Evolutionary conservation across 2,888 invertebrate genomes (phyloP), one percentile per base, ranked within the genome.

Genomic region (Lycia hirtaria): DNA sequence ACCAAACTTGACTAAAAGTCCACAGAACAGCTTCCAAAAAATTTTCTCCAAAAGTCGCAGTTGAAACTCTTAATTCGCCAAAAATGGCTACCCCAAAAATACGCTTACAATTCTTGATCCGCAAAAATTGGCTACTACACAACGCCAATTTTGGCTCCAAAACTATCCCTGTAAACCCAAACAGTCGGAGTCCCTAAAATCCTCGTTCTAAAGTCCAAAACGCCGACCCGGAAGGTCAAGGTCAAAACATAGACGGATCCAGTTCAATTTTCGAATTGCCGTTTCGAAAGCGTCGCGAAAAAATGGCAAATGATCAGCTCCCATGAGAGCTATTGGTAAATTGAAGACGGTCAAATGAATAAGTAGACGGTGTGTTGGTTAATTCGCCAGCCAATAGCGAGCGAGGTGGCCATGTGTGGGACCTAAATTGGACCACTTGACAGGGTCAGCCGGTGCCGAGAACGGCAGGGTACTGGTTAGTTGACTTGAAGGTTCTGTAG

Each of bases 371-470:
- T 83, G 85, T 83, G 81, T 79, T 78, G 76, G 40, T 19, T 89
- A 88, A 92, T 84, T 85, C 78, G 64, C 78, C 72, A 81, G 71
- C 91, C 91, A 92, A 92, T 91, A 57, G 85, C 67, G 68, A 63
- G 68, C 64, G 70, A 73, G 72, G 68, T 62, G 64, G 59, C 66
- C 68, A 64, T 70, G 77, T 73, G 76, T 79, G 76, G 80, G 78
- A 74, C 82, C 67, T 60, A 73, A 89, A 90, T 89, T 91, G 84
- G 86, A 81, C 81, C 87, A 88, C 85, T 89, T 89, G 85, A 74
- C 83, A 86, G 89, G 91, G 89, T 88, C 90, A 86, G 70, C 70
- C 74, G 75, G 83, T 33, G 83, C 80, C 83, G 82, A 79, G 80
- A 81, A 62, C 69, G 40, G 65, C 50, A 59, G 78, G 79, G 80